A percentile compares a stretch with the other conserved stretches of the same genome.
phyloP scores from a whole-genome alignment of 2,888 invertebrate genomes.

The Drosophila nr. perissopoda region DNA sequence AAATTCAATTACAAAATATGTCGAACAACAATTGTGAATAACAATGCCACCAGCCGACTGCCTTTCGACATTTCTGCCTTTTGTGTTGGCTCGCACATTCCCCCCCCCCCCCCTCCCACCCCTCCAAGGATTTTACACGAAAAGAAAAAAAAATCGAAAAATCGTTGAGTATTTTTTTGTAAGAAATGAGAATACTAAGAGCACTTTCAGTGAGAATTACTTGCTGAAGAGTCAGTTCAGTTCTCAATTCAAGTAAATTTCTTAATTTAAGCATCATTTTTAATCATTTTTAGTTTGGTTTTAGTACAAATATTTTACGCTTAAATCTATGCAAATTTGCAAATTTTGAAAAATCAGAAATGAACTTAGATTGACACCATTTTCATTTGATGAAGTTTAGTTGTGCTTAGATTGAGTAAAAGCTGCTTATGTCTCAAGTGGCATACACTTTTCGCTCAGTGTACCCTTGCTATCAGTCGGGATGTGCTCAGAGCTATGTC shows the following conservation, averaged over 20 bases:
- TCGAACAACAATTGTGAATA: slow-evolving; percentile 51
- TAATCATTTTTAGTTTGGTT: neutral
- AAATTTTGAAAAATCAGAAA: too few species aligned
- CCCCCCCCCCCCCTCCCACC: neutral
- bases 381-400: neutral
- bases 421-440: too few species aligned
- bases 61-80: slow-evolving; percentile 29
- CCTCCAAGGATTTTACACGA: neutral
- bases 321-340: too few species aligned
- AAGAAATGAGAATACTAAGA: neutral
- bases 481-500: neutral
- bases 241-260: neutral
- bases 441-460: neutral
- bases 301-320: neutral
- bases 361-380: too few species aligned
- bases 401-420: neutral
- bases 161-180: neutral
- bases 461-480: neutral
- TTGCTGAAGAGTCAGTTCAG: neutral
- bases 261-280: neutral
- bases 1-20: slow-evolving; percentile 81
- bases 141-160: neutral
- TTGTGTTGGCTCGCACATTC: slow-evolving; percentile 32
- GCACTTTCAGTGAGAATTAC: neutral
- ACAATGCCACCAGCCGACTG: slow-evolving; percentile 36